Base-by-base conservation (phyloP, 2,113 vertebrate genomes). In the Amblyopsis rosae region DNA sequence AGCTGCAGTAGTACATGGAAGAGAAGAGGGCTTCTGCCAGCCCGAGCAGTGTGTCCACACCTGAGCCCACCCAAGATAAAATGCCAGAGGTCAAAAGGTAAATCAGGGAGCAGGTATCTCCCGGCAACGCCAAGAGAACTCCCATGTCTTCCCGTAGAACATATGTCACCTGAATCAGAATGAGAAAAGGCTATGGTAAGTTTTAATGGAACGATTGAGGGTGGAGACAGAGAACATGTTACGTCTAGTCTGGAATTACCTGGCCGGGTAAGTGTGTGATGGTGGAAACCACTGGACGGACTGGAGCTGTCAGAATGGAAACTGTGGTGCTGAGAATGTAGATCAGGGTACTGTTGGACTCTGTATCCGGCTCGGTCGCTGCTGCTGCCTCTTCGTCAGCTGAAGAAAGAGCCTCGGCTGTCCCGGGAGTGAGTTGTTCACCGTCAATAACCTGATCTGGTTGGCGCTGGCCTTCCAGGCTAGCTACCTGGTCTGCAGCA, bases 131-230 rank as follows among this genome's bases (percentile, higher is more conserved):
- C 1, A 75, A 69, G 12, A 94, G 84, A 60, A 92, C 87, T 9
- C 76, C 78, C 3, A 91, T 59, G 26, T 94, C 91, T 58, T 94
- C 90, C 62, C 88, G 87, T 33, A 93, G 67, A 62, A 94, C 62
- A 1, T 92, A 90, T 0, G 57, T 60, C 13, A 92, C 72, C 88
- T 93, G 80, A 60, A 66, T 26, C 1, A 16, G 81, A 19, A 81
- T 5, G 54, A 70, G 55, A 80, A 1, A 77, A 45, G 41, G 12
- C 3, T 3, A 16, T 13, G 33, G 60, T 26, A 69, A 26, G 1
- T 6, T 63, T 12, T 32, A n/a, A 63, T 50, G 13, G 62, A 50
- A 70, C 33, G 9, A 19, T 56, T 56, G 54, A 9, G 6, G 26
- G 54, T 56, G 15, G n/a, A 56, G 16, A 19, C 16, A 3, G 10